These are phyloP conservation scores for Brachyptera risi DNA, from an alignment of 2,888 invertebrate species.

Conservation along the genomic window DNA sequence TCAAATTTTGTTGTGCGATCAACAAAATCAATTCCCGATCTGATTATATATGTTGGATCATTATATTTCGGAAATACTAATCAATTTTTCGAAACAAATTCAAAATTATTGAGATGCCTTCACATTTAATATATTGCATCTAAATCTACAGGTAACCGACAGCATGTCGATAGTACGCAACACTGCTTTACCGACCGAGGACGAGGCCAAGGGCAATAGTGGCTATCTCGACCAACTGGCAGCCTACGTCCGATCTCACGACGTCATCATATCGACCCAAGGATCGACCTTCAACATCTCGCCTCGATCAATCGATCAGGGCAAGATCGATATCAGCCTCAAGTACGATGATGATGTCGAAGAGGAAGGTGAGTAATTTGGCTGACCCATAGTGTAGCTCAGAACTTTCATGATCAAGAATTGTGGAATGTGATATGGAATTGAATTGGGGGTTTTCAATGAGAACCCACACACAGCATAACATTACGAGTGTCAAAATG, in stretches of 20 bases:
- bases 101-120: not conserved
- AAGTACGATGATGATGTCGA: conserved; percentile 51
- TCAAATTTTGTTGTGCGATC: too few relatives aligned
- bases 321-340: conserved; percentile 69
- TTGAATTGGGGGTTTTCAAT: too few relatives aligned
- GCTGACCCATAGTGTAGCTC: too few relatives aligned
- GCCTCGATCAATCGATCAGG: conserved; percentile 70
- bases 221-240: conserved; percentile 66
- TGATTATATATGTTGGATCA: too few relatives aligned
- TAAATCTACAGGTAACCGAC: conserved; percentile 64
- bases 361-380: conserved; percentile 36
- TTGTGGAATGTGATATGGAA: not conserved
- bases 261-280: conserved; percentile 73
- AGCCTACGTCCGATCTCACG: conserved; percentile 70
- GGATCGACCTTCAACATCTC: conserved; percentile 72
- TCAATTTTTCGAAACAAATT: not conserved
- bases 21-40: too few relatives aligned
- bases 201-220: conserved; percentile 53
- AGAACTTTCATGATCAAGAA: too few relatives aligned
- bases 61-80: too few relatives aligned
- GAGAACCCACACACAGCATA: too few relatives aligned
- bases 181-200: conserved; percentile 53
- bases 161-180: conserved; percentile 72
- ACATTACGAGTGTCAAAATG: too few relatives aligned
- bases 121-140: too few relatives aligned